Evolutionary conservation across 2,797 vertebrate species (phyloP).

Genomic region (Pseudochirops corinnae): DNA sequence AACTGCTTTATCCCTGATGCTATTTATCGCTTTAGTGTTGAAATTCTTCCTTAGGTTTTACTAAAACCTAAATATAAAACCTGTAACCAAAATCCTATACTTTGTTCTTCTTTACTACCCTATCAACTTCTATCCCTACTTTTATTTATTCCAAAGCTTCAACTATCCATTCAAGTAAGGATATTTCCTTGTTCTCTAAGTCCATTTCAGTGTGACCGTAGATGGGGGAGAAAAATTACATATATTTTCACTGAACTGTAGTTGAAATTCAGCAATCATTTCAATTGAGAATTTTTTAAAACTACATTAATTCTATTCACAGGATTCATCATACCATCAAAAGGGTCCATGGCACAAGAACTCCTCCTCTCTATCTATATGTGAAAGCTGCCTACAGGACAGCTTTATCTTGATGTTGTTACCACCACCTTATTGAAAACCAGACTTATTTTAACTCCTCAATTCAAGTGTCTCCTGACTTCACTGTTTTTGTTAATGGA

Average conservation of each 20-base stretch:
- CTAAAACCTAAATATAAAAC: neutral
- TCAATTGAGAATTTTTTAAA: neutral
- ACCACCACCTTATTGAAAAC: neutral
- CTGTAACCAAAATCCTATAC: too few species aligned
- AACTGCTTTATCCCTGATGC: neutral
- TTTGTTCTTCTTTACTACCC: neutral
- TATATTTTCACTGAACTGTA: neutral
- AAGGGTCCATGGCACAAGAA: neutral
- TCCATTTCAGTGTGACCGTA: neutral
- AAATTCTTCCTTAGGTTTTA: neutral
- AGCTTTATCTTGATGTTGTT: neutral
- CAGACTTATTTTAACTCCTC: neutral
- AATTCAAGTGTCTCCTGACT: neutral
- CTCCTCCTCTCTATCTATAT: neutral
- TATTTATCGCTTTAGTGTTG: neutral
- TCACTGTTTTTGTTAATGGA: neutral
- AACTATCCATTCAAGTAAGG: neutral
- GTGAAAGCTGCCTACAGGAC: neutral
- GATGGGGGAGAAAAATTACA: neutral
- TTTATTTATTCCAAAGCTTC: neutral
- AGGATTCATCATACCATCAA: neutral
- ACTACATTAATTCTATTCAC: neutral
- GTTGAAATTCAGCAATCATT: neutral
- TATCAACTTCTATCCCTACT: neutral
- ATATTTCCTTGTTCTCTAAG: neutral